Evolutionary conservation across 1,140 invertebrate genomes (phyloP).

Genomic region (Oncopodura yosiiana): DNA sequence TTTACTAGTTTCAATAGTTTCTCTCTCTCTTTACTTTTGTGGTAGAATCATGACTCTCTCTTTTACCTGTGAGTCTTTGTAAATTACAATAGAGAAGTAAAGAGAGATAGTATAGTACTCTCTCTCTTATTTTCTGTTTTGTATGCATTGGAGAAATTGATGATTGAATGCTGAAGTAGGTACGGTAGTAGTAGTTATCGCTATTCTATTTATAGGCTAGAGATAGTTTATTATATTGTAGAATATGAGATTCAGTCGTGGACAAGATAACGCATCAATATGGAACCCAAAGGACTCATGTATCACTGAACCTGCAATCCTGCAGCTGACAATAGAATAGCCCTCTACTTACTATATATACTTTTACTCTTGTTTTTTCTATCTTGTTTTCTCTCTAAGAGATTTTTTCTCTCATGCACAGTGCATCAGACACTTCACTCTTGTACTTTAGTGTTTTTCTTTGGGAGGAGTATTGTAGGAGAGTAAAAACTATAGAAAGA

Average conservation of each 20-base stretch:
- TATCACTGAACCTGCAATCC: conserved; percentile 29
- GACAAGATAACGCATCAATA: not conserved
- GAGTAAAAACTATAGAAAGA: not conserved
- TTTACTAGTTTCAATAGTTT: not conserved
- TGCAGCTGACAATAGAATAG: conserved; percentile 26
- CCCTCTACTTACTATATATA: not conserved
- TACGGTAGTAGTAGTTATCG: conserved; percentile 2
- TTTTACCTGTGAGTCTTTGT: no score
- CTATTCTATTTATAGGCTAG: no score
- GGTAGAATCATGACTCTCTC: no score
- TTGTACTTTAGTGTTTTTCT: not conserved
- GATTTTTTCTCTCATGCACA: not conserved
- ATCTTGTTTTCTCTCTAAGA: not conserved
- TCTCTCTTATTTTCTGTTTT: not conserved
- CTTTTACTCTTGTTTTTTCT: conserved; percentile 7
- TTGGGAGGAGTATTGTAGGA: not conserved
- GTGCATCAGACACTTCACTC: not conserved
- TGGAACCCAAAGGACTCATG: conserved; percentile 29
- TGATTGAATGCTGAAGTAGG: not conserved
- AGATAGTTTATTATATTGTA: no score
- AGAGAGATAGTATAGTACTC: no score
- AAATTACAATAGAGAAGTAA: no score
- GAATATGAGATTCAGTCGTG: no score
- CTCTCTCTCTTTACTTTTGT: not conserved
- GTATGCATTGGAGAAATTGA: not conserved